Conservation (phyloP, 92 coral and sea anemone species). For the Blastomussa wellsi region DNA sequence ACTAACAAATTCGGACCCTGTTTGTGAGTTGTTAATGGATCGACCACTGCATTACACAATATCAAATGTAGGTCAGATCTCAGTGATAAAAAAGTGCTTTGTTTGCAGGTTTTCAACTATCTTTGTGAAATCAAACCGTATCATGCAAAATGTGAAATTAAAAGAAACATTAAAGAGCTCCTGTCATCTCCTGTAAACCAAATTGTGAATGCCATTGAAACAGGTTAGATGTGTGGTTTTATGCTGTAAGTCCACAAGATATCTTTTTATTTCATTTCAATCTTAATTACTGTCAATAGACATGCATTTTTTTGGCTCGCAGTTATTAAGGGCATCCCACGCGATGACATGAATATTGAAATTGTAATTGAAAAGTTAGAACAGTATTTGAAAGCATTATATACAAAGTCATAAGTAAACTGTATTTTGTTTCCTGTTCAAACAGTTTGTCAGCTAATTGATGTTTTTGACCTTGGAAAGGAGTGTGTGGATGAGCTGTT, state of each 20-base stretch:
- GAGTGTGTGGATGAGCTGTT: slow-evolving; percentile 25
- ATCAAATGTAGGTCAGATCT: not conserved
- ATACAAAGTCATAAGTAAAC: no score
- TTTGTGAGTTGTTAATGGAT: no score
- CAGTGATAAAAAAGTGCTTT: not conserved
- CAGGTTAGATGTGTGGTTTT: not conserved
- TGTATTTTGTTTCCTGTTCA: not conserved
- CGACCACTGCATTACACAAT: no score
- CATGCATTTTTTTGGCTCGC: no score
- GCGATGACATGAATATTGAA: no score
- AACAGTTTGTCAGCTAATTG: slow-evolving; percentile 35
- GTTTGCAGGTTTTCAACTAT: slow-evolving; percentile 1
- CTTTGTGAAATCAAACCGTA: slow-evolving; percentile 4
- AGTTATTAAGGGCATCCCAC: no score
- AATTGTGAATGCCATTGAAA: slow-evolving; percentile 4
- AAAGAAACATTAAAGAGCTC: slow-evolving; percentile 22
- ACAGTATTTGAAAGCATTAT: not conserved
- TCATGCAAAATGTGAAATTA: slow-evolving; percentile 18
- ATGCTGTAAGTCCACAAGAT: not conserved
- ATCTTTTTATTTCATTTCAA: no score
- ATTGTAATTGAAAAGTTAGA: no score
- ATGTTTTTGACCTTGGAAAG: slow-evolving; percentile 18
- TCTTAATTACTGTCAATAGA: no score
- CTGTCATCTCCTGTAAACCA: slow-evolving; percentile 1
- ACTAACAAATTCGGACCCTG: no score